phyloP scores from a whole-genome alignment of 92 coral and sea anemone species.

The Bergia puertoricense region DNA sequence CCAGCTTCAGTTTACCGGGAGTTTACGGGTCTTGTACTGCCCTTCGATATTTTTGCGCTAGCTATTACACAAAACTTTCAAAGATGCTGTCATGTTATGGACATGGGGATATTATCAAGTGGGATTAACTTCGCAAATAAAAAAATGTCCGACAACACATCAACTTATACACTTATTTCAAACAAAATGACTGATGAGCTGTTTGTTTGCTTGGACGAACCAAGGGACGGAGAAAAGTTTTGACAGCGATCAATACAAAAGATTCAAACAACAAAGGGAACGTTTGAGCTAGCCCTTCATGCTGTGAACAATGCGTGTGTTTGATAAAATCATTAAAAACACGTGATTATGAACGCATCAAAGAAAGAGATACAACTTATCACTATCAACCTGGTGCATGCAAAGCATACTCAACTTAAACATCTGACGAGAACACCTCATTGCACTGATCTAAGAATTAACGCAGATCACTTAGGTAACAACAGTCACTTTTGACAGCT shows the following conservation, averaged over 20 bases:
- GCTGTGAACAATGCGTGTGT: constrained; percentile 2
- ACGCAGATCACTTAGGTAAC: constrained; percentile 17
- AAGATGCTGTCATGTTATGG: too few relatives aligned
- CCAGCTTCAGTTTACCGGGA: too few relatives aligned
- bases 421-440: not conserved
- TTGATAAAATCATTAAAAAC: not conserved
- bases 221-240: not conserved
- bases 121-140: not conserved
- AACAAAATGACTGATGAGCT: not conserved
- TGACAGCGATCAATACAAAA: not conserved
- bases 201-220: not conserved
- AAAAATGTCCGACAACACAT: not conserved
- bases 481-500: not conserved
- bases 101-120: not conserved
- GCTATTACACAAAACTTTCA: not conserved
- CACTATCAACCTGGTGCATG: not conserved
- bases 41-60: not conserved
- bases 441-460: not conserved
- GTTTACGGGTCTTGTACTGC: not conserved
- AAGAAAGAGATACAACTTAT: not conserved
- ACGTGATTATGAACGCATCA: not conserved
- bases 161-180: not conserved
- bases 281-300: not conserved
- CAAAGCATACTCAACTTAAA: not conserved
- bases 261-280: not conserved